Base-by-base conservation (phyloP, 2,797 vertebrate genomes). In the Chiroxiphia lanceolata region DNA sequence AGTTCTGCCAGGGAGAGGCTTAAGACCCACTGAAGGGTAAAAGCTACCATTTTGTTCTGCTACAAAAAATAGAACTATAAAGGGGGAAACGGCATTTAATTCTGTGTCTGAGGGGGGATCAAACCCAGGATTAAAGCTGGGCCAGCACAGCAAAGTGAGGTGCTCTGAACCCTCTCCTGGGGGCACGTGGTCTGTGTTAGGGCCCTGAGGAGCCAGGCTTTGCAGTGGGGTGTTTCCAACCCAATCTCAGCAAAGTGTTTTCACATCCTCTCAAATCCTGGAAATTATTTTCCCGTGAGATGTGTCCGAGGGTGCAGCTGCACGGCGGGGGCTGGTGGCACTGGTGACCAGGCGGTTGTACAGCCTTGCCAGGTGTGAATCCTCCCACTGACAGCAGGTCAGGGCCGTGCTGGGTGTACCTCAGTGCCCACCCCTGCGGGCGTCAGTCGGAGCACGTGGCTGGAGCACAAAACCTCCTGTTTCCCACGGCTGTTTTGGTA, bases 341-440 rank as follows among this genome's bases (percentile, higher is more conserved):
- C 47, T 10, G 3, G 57, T 50, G 79, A 19, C 47, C 14, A 2
- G 48, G 26, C 3, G 7, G 44, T 38, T 11, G 10, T 5, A 2
- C 22, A 14, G 40, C 57, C 19, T 2, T 36, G 27, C 74, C 20
- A 45, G 27, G 7, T 2, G 9, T 48, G n/a, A 20, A 7, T 79
- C 54, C 14, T 77, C 20, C 26, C 65, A 48, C 60, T 0, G 1
- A 29, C 18, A 25, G 51, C 29, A 12, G 57, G 53, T 42, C 8
- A 11, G 61, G 48, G 42, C 83, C 0, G 0, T 8, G 22, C n/a
- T 0, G 2, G 71, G 9, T 57, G 56, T 61, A 38, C 38, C 20
- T 81, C 18, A 2, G 20, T 36, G 45, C 60, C 57, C 44, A 57
- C 15, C 61, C 51, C 47, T 21, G 2, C 0, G 1, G 47, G 19